Base-by-base conservation (phyloP, 1,140 invertebrate species). In the Eupeodes corollae region DNA sequence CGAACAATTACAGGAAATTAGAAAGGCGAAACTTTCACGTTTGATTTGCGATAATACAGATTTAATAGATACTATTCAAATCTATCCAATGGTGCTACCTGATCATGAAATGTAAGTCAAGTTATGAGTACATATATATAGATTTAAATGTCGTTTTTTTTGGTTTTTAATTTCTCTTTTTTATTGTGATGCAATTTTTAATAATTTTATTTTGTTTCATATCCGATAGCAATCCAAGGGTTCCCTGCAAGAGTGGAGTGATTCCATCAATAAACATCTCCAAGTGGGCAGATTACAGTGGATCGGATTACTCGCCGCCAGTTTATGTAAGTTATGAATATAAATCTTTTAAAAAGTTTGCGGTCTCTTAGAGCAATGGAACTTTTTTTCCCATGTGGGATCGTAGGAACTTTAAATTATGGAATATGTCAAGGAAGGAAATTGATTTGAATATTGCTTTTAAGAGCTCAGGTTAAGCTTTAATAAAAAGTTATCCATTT, bases 11-110 rank as follows among this genome's bases (percentile, higher is more conserved):
- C 76, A 79, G 48, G 91, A 98, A 71, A 82, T 99, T 43, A 78
- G 88, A 46, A 95, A 95, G 68, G 71, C 83, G 0, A 81, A 83
- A 53, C 72, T 98, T 1, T 83, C 92, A 0, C 77, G 89, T 49
- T 71, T 98, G 33, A 86, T 98, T 45, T 99, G 95, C 68, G 91
- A 97, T 63, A 98, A 97, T 61, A 91, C 88, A 1, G 91, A 96
- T 66, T 75, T 91, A 31, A 86, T 95, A 42, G 86, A 90, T 55
- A 89, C 87, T 1, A 84, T 97, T 49, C 95, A 97, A 69, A 76
- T 91, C 14, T 91, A 94, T 69, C 91, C 93, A 0, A 92, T 96
- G 83, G 82, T 92, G 0, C 69, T 92, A 51, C 86, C 90, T 1
- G 89, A 92, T 73, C 86, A 90, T 63, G 86, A 90, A 79, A 79